Conservation (phyloP, 2,797 vertebrate genomes). For the Pangasius djambal region DNA sequence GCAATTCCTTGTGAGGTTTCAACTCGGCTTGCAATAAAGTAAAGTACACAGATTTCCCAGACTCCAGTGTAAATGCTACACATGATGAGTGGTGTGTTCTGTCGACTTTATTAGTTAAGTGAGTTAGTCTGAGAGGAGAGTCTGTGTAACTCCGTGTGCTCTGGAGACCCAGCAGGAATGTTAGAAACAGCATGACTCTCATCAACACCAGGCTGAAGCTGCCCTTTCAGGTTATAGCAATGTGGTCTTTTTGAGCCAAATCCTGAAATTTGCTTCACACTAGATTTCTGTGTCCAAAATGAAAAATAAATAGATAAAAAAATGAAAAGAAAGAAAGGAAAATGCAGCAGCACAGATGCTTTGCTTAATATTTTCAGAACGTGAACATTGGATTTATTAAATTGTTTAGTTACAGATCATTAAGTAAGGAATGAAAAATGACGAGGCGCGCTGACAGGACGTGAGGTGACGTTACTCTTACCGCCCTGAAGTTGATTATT, state of each 20-base stretch:
- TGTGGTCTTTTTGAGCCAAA: background rate
- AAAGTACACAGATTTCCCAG: background rate
- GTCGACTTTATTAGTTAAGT: constrained; percentile 18
- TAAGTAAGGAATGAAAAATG: background rate
- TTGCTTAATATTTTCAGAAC: background rate
- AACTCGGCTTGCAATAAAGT: too few species aligned
- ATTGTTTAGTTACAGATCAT: background rate
- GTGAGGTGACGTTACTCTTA: background rate
- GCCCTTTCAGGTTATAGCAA: constrained; percentile 23
- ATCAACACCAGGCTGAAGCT: constrained; percentile 23
- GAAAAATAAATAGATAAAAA: too few species aligned
- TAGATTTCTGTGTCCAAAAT: background rate
- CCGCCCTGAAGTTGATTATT: background rate
- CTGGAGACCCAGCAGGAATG: constrained; percentile 32
- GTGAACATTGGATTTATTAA: too few species aligned
- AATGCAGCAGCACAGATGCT: too few species aligned
- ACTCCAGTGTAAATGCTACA: background rate
- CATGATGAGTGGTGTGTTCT: background rate
- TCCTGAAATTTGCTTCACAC: background rate
- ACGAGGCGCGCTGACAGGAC: background rate
- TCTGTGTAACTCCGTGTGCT: constrained; percentile 10
- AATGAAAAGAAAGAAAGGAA: too few species aligned
- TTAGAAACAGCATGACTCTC: constrained; percentile 17
- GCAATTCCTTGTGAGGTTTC: background rate
- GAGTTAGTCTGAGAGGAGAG: constrained; percentile 14